Percentiles rank a stretch among this genome's conserved stretches.
Evolutionary conservation across 2,888 invertebrate species (phyloP).

Genomic region (Villa cingulata): DNA sequence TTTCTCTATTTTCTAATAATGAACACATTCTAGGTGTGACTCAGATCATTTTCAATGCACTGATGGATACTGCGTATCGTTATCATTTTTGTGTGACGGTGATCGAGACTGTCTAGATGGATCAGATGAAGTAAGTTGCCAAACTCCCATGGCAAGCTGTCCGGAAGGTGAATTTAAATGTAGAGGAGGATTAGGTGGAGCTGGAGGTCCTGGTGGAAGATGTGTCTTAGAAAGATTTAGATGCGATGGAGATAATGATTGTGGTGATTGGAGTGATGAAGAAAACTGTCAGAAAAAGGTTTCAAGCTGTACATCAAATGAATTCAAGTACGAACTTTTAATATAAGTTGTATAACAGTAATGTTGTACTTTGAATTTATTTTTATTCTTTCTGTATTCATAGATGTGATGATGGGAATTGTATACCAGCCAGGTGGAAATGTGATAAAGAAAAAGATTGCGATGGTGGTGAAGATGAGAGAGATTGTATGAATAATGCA

Average conservation of each 20-base stretch:
- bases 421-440: conserved; percentile 62
- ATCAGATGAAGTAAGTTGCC: conserved; percentile 58
- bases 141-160: conserved; percentile 44
- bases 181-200: conserved; percentile 41
- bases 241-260: conserved; percentile 77
- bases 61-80: conserved; percentile 58
- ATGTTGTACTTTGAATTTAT: not conserved
- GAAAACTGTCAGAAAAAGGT: conserved; percentile 56
- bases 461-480: conserved; percentile 63
- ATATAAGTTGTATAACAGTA: not conserved
- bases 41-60: conserved; percentile 59
- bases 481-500: conserved; percentile 46
- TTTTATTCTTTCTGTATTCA: conserved; percentile 3
- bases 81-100: conserved; percentile 62
- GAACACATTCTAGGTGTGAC: conserved; percentile 43
- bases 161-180: conserved; percentile 64
- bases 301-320: conserved; percentile 52
- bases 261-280: conserved; percentile 79
- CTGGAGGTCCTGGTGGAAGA: conserved; percentile 35
- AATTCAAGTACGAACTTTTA: conserved; percentile 47
- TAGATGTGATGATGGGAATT: conserved; percentile 62
- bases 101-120: conserved; percentile 61
- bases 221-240: conserved; percentile 63
- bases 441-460: conserved; percentile 74
- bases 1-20: too few relatives aligned